These are phyloP conservation scores for Nezara viridula DNA, from an alignment of 2,888 invertebrate genomes.

Conservation along the genomic window DNA sequence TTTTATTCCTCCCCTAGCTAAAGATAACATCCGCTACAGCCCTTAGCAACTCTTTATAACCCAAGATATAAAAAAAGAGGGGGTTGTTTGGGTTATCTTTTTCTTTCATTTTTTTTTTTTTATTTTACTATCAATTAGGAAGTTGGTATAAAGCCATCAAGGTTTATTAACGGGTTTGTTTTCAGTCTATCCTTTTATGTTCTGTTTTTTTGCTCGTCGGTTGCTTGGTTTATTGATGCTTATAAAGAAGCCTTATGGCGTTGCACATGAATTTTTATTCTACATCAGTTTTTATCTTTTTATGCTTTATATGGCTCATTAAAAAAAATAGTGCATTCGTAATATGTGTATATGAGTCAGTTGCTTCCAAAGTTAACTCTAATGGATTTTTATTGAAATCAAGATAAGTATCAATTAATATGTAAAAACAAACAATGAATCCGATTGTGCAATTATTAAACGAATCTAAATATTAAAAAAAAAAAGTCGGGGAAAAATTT, in stretches of 20 bases:
- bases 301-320: no score
- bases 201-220: not conserved
- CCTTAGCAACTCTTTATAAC: slow-evolving; percentile 42
- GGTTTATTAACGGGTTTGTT: slow-evolving; percentile 50
- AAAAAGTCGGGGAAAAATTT: no score
- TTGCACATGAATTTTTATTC: not conserved
- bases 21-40: slow-evolving; percentile 45
- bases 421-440: no score
- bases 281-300: not conserved
- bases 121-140: slow-evolving; percentile 57
- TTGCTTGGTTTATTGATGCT: not conserved
- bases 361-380: no score
- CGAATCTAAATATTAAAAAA: no score
- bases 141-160: slow-evolving; percentile 55
- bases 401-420: no score
- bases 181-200: not conserved
- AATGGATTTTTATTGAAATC: no score
- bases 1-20: slow-evolving; percentile 54
- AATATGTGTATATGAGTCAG: no score
- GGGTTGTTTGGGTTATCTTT: slow-evolving; percentile 37
- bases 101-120: not conserved
- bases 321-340: no score
- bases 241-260: not conserved
- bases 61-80: slow-evolving; percentile 40
- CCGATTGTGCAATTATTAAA: no score